Base-by-base conservation (phyloP, 2,113 vertebrate genomes). In the Synchiropus splendidus region DNA sequence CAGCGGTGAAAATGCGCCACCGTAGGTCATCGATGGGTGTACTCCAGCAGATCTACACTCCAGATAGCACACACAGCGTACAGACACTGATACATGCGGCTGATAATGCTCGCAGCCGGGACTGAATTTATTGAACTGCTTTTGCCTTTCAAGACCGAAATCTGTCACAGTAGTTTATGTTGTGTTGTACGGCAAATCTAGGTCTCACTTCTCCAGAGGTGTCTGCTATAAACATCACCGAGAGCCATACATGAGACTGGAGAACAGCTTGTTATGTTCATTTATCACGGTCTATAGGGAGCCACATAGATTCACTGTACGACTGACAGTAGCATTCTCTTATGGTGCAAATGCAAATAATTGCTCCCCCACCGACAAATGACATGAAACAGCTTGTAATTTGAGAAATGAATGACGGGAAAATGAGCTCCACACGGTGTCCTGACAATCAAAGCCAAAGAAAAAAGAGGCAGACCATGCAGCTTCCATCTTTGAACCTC, bases 1-100 rank as follows among this genome's bases (percentile, higher is more conserved):
- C 35, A 53, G 18, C 14, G 15, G 18, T 27, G 12, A 13, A 38
- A 18, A 18, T 27, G 46, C 18, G 10, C 9, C 49, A 44, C 46
- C 47, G 37, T 16, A 31, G 52, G 56, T 70, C 31, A 32, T 47
- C 36, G 48, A 33, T 2, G 10, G 46, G 36, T 45, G 38, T 12
- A 48, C 58, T 54, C 52, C 11, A 36, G 36, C 18, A 56, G 54
- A 66, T 68, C 54, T 45, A 56, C 36, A 48, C 18, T 34, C 16
- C 37, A 42, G 51, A 68, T 66, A 52, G 63, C 3, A 27, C 36
- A 52, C 43, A 48, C 39, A 16, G 46, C 46, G 8, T 8, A 47
- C 1, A 51, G 35, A 49, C 50, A 12, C 38, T 44, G 46, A 55
- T 55, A 36, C 54, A 37, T 9, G 14, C 34, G 10, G 15, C 37